phyloP scores from a whole-genome alignment of 2,113 vertebrate genomes.

The Lipotes vexillifer region DNA sequence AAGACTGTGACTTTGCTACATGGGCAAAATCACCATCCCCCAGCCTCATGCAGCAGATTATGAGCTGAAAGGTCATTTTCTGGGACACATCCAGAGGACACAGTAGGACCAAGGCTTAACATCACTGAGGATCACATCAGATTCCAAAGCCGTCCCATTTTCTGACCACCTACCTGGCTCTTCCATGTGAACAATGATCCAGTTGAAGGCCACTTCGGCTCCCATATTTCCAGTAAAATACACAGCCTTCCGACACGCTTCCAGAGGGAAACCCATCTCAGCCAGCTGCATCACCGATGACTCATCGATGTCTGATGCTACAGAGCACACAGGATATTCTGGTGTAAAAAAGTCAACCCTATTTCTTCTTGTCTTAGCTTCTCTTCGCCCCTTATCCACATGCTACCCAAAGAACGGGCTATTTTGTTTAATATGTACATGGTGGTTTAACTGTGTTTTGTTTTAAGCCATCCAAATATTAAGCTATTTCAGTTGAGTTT shows the following conservation, averaged over 20 bases:
- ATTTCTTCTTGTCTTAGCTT: not conserved
- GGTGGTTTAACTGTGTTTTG: not conserved
- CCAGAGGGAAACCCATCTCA: constrained; percentile 98
- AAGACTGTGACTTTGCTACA: not conserved
- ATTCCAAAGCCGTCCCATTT: not conserved
- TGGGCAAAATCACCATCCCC: not conserved
- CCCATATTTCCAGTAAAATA: constrained; percentile 98
- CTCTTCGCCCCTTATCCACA: not conserved
- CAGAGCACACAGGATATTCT: constrained; percentile 63
- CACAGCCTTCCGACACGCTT: constrained; percentile 97
- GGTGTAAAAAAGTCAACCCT: not conserved
- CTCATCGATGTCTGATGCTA: constrained; percentile 97
- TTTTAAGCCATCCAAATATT: constrained; percentile 9
- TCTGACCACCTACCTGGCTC: constrained; percentile 89
- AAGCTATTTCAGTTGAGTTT: not conserved
- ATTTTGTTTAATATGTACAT: not conserved
- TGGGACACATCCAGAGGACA: not conserved
- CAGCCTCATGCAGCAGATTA: not conserved
- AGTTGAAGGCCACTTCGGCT: constrained; percentile 98
- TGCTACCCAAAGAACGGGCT: not conserved
- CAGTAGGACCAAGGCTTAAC: not conserved
- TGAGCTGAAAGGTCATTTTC: not conserved
- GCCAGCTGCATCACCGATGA: constrained; percentile 97
- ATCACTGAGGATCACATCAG: not conserved
- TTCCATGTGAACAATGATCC: constrained; percentile 99